phyloP scores from a whole-genome alignment of 2,113 vertebrate genomes.

The Entelurus aequoreus region DNA sequence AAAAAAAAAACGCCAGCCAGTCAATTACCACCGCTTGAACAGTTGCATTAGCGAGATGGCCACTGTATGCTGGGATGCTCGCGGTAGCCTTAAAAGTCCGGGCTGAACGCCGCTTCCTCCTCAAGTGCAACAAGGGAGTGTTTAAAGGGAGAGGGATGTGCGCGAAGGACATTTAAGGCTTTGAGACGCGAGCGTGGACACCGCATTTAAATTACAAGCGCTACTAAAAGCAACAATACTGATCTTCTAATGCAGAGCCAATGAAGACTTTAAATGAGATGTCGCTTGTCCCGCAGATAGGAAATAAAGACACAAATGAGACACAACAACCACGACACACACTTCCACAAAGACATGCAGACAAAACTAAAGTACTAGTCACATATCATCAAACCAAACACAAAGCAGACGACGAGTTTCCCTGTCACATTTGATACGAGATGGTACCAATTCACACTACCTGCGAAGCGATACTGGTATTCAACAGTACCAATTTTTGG shows the following conservation, averaged over 20 bases:
- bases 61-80: constrained; percentile 12
- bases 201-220: no score
- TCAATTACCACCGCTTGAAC: constrained; percentile 32
- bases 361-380: no score
- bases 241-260: no score
- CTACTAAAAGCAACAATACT: no score
- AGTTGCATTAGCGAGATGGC: constrained; percentile 36
- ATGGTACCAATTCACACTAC: no score
- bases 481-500: no score
- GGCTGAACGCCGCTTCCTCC: constrained; percentile 26
- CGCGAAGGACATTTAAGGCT: constrained; percentile 1
- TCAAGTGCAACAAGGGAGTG: constrained; percentile 20
- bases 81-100: constrained; percentile 24
- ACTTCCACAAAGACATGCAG: no score
- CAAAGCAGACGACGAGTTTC: constrained; percentile 19
- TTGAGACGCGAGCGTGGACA: no score
- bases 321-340: no score
- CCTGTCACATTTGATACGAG: not conserved
- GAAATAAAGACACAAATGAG: not conserved
- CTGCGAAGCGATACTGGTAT: no score
- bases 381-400: not conserved
- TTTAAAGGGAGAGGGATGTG: constrained; percentile 18
- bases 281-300: no score
- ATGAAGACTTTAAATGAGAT: no score
- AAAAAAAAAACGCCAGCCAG: constrained; percentile 14